Evolutionary conservation across 2,797 vertebrate genomes (phyloP).

Genomic region (Rachycentron canadum): DNA sequence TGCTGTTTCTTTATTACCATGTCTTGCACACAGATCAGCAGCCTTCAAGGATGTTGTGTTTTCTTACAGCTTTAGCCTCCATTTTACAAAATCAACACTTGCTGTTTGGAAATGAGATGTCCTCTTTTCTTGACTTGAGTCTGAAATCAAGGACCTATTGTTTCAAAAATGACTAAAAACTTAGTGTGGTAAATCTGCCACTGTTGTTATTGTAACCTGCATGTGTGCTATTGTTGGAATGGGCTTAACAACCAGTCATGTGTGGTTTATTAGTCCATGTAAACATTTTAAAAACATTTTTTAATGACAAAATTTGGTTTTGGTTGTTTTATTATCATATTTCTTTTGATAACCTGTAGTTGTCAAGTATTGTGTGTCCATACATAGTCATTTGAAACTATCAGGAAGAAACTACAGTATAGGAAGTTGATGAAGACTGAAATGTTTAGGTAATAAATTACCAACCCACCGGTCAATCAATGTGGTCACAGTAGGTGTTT

Average conservation of each 20-base stretch:
- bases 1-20: background rate
- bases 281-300: background rate
- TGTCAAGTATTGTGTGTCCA: background rate
- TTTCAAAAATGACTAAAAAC: background rate
- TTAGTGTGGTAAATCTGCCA: background rate
- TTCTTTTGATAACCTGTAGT: background rate
- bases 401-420: slow-evolving; percentile 9
- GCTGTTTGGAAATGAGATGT: background rate
- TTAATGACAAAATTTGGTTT: background rate
- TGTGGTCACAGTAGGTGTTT: slow-evolving; percentile 46
- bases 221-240: background rate
- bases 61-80: background rate
- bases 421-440: slow-evolving; percentile 16
- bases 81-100: background rate
- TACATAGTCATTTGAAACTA: slow-evolving; percentile 19
- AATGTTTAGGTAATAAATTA: slow-evolving; percentile 27
- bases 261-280: background rate
- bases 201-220: background rate
- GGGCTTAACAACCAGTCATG: background rate
- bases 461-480: slow-evolving; percentile 13
- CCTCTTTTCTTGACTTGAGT: background rate
- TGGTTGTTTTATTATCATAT: slow-evolving; percentile 2
- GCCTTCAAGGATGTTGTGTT: background rate
- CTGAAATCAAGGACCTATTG: background rate
- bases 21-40: background rate